Conservation (phyloP, 2,888 invertebrate species). For the Serripes groenlandicus region DNA sequence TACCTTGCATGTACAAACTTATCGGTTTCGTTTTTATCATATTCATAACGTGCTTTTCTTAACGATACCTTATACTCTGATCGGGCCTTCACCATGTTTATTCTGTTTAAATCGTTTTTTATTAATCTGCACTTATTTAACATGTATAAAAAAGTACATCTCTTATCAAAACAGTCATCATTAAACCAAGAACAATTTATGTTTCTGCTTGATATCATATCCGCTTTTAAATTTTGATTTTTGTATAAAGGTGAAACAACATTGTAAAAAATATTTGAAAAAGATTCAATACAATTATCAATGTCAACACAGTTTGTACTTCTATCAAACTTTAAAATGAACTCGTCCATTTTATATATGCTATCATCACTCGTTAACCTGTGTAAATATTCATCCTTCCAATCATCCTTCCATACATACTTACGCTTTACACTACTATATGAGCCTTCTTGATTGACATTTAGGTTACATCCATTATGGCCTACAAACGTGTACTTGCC, state of each 20-base stretch:
- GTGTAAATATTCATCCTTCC: neutral
- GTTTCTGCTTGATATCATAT: too few relatives aligned
- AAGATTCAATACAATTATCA: neutral
- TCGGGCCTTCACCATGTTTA: neutral
- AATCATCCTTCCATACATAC: too few relatives aligned
- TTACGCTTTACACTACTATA: neutral
- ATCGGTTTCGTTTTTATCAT: slow-evolving; percentile 21
- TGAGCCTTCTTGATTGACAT: neutral
- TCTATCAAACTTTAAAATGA: neutral
- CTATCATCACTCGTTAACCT: neutral
- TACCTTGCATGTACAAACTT: slow-evolving; percentile 6
- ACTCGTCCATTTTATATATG: neutral
- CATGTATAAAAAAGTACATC: neutral
- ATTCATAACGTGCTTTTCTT: slow-evolving; percentile 23
- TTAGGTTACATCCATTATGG: neutral
- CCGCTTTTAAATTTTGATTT: too few relatives aligned
- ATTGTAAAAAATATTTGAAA: neutral
- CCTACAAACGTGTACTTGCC: slow-evolving; percentile 18
- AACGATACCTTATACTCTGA: slow-evolving; percentile 15
- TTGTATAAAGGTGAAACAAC: slow-evolving; percentile 25
- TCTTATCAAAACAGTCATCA: too few relatives aligned
- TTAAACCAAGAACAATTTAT: too few relatives aligned
- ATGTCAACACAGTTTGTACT: too few relatives aligned
- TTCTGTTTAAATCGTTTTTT: slow-evolving; percentile 10
- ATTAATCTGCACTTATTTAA: slow-evolving; percentile 21